Evolutionary conservation across 2,797 vertebrate species (phyloP), one percentile per base, ranked within the genome.

Genomic region (Holocentrus rufus): DNA sequence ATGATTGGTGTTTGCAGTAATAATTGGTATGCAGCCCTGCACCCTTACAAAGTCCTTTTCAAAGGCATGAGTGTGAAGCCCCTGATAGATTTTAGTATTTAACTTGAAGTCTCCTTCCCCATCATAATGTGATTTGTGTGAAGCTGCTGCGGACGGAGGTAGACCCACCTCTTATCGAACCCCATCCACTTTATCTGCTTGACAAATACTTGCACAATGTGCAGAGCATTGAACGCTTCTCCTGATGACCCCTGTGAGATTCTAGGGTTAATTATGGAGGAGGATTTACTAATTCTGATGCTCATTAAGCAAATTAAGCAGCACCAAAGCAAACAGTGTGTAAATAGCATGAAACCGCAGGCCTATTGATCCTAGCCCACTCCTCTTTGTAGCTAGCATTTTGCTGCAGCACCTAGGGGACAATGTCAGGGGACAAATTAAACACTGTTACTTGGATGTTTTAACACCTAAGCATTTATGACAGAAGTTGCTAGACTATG

Each of bases 271-370:
- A 92, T 91, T 88, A 87, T 67, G 47, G 5, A 77, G 69, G 78
- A 87, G 84, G 76, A 64, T 78, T 83, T 15, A 85, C 44, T 89
- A 73, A 91, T 90, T 87, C 67, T 76, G 77, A 78, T 65, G 65
- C 89, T 89, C 87, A 89, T 92, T 91, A 89, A 75, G 80, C 75
- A 87, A 89, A 91, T 87, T 61, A 90, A 88, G 69, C 69, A 59
- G 68, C 74, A 84, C 63, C 69, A 63, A 59, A 76, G 81, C 64
- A 81, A 80, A 79, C 47, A 27, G 74, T 75, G 23, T 55, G 57
- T 81, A 85, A 90, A 80, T 57, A 61, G 72, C 60, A 53, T 39
- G 22, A 69, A 77, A 66, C 31, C 25, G 70, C 69, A 77, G 64
- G 54, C 15, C 68, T 71, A 87, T 85, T 72, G 83, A 91, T 86